Evolutionary conservation across 2,113 vertebrate species (phyloP), one percentile per base, ranked within the genome.

Genomic region (Petaurus breviceps): DNA sequence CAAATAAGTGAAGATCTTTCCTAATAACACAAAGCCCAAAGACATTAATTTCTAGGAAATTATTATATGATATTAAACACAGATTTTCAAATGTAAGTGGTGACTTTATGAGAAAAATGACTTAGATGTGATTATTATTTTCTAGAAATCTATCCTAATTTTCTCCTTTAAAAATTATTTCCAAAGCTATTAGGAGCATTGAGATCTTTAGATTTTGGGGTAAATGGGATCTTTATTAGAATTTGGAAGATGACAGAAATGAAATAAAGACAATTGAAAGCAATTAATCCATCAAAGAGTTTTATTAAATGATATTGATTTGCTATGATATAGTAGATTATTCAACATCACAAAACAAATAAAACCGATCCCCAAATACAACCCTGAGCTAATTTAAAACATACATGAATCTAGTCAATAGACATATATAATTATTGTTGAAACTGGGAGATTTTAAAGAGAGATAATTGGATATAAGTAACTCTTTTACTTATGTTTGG

Each of bases 241-340:
- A 92, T 95, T 96, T 95, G 53, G 49, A 54, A 89, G 7, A 95
- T 51, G 90, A 51, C 94, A 96, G 89, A 19, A 94, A 23, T 91
- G 91, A 94, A 84, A 25, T 23, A 94, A 96, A 92, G 19, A 51
- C 9, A 95, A 90, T 91, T 92, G 24, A 37, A 61, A 89, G 22
- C 50, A 92, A 94, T 50, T 53, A n/a, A n/a, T 55, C 92, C 37
- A 31, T 89, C 24, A 3, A 53, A 52, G 50, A 77, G 52, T 52
- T 92, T 93, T 61, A 95, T 61, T 92, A 93, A 94, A 24, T 57
- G 77, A 55, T 92, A 68, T 90, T 52, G 8, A 54, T 93, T 93
- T 94, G 19, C 90, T 51, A 92, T 50, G 55, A 90, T 92, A 37
- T 92, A 2, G 6, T 51, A 51, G 46, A 89, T 91, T 92, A 50